Percentiles rank a stretch among this genome's conserved stretches.
Conservation (phyloP, 2,888 invertebrate species). For the Ethmia dodecea region DNA sequence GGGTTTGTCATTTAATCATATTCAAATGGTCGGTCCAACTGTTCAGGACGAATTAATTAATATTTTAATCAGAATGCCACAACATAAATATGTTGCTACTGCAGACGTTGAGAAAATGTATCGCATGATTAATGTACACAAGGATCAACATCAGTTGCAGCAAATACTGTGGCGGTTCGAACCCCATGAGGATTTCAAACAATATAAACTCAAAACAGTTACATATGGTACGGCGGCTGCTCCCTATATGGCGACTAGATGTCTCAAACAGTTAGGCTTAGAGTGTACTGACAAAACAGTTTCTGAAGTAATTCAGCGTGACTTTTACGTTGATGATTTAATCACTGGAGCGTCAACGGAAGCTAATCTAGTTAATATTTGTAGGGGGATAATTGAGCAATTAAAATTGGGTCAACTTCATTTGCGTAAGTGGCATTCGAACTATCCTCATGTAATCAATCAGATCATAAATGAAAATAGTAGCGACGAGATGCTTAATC, state of each 20-base stretch:
- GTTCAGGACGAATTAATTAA: constrained; percentile 17
- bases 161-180: constrained; percentile 19
- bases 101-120: constrained; percentile 10
- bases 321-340: constrained; percentile 1
- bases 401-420: not conserved
- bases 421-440: not conserved
- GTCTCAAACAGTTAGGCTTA: constrained; percentile 8
- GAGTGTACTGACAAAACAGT: not conserved
- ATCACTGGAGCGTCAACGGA: not conserved
- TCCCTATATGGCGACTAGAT: constrained; percentile 21
- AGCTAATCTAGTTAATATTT: not conserved
- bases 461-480: not conserved
- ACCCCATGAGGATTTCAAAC: constrained; percentile 11
- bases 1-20: constrained; percentile 16
- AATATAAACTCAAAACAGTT: constrained; percentile 20
- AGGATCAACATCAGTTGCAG: constrained; percentile 14
- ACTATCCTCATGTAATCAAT: not conserved
- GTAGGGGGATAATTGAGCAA: not conserved
- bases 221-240: constrained; percentile 23
- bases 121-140: not conserved
- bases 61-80: constrained; percentile 1
- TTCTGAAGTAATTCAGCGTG: not conserved
- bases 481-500: not conserved
- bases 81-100: constrained; percentile 5
- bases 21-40: constrained; percentile 14